phyloP scores from a whole-genome alignment of 23 tunicate genomes.

The Phallusia fumigata region DNA sequence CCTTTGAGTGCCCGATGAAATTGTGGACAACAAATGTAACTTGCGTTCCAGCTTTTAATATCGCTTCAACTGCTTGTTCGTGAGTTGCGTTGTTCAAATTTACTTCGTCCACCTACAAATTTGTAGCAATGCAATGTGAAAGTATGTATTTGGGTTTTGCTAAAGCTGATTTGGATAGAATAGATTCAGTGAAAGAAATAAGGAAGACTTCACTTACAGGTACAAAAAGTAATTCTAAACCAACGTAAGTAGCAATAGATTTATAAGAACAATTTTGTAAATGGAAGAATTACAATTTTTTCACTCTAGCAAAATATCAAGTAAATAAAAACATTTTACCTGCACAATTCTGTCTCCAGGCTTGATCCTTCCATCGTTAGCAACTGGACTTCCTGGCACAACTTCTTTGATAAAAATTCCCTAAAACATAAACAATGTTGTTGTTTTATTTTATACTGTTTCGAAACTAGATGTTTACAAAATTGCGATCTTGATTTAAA shows the following conservation, averaged over 20 bases:
- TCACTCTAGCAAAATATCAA: not conserved
- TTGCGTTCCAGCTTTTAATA: constrained; percentile 28
- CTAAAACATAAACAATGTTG: constrained; percentile 6
- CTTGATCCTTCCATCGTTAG: constrained; percentile 56
- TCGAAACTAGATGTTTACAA: too few relatives aligned
- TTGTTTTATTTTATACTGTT: not conserved
- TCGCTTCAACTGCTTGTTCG: constrained; percentile 51
- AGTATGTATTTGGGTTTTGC: not conserved
- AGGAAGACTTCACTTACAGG: too few relatives aligned
- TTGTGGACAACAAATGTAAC: constrained; percentile 41
- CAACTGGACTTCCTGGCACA: constrained; percentile 67
- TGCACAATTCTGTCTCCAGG: constrained; percentile 78
- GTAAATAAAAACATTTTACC: constrained; percentile 25
- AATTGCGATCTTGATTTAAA: not conserved
- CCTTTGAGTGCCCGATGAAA: constrained; percentile 32
- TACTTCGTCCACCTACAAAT: constrained; percentile 35
- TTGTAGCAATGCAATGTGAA: not conserved
- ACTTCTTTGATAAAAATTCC: constrained; percentile 80
- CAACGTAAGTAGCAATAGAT: too few relatives aligned
- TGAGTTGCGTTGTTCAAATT: constrained; percentile 60
- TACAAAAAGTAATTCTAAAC: too few relatives aligned
- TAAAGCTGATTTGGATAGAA: not conserved
- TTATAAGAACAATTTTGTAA: too few relatives aligned
- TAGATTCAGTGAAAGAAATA: too few relatives aligned
- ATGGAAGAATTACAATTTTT: too few relatives aligned